Conservation (phyloP, 2,797 vertebrate species). For the Buceros bicornis region DNA sequence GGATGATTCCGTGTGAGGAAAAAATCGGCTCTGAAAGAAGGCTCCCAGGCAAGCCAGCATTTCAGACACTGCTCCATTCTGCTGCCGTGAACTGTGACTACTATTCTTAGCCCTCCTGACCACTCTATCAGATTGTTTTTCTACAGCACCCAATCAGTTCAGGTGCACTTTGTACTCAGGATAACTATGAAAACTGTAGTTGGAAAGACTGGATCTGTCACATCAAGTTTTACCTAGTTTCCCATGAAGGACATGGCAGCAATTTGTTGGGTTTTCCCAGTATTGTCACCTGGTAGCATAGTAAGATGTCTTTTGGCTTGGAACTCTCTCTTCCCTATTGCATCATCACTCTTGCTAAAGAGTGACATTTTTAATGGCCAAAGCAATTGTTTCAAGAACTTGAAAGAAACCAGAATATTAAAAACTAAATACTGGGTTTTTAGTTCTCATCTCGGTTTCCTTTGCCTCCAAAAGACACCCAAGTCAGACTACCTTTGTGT, state of each 20-base stretch:
- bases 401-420: background rate
- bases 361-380: background rate
- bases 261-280: background rate
- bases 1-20: background rate
- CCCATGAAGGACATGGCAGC: background rate
- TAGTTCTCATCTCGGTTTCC: background rate
- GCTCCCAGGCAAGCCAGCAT: background rate
- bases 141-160: background rate
- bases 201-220: background rate
- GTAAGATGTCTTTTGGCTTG: background rate
- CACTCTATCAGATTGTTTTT: background rate
- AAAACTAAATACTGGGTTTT: background rate
- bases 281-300: background rate
- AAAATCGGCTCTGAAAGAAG: background rate
- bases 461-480: background rate
- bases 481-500: background rate
- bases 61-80: background rate
- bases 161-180: background rate
- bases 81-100: background rate
- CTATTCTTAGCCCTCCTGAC: background rate
- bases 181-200: background rate
- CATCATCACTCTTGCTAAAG: background rate
- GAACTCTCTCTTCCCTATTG: background rate
- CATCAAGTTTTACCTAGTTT: background rate
- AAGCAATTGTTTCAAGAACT: background rate